Evolutionary conservation across 1,140 invertebrate species (phyloP).

Genomic region (Danaus melanippus): DNA sequence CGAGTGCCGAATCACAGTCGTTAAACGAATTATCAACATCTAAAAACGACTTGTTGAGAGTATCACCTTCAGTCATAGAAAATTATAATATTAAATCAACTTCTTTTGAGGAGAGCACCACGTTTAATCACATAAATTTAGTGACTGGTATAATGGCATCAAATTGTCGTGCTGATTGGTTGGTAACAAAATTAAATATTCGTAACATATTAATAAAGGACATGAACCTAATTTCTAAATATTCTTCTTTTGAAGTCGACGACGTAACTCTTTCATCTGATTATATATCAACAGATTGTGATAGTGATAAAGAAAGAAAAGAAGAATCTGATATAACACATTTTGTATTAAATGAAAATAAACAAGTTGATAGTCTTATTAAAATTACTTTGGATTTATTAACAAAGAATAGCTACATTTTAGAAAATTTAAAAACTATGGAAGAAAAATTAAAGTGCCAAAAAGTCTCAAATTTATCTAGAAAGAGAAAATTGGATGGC

Average conservation of each 20-base stretch:
- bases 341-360: neutral
- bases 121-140: neutral
- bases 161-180: slow-evolving; percentile 22
- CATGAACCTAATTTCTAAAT: too few relatives aligned
- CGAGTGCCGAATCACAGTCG: slow-evolving; percentile 34
- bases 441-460: neutral
- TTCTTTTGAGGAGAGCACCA: neutral
- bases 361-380: slow-evolving; percentile 20
- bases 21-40: slow-evolving; percentile 26
- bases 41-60: slow-evolving; percentile 3
- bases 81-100: slow-evolving; percentile 8
- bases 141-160: neutral
- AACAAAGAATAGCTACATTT: slow-evolving; percentile 7
- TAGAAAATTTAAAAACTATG: slow-evolving; percentile 8
- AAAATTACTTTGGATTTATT: slow-evolving; percentile 18
- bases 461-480: slow-evolving; percentile 7
- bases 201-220: too few relatives aligned
- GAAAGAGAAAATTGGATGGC: slow-evolving; percentile 18
- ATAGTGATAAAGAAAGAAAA: slow-evolving; percentile 25
- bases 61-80: slow-evolving; percentile 11
- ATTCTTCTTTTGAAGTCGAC: too few relatives aligned
- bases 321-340: neutral
- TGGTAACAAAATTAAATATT: slow-evolving; percentile 13
- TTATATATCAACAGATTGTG: slow-evolving; percentile 25
- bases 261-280: neutral